Evolutionary conservation across 1,140 invertebrate species (phyloP).

Genomic region (Pseudomyrmex flavicornis): DNA sequence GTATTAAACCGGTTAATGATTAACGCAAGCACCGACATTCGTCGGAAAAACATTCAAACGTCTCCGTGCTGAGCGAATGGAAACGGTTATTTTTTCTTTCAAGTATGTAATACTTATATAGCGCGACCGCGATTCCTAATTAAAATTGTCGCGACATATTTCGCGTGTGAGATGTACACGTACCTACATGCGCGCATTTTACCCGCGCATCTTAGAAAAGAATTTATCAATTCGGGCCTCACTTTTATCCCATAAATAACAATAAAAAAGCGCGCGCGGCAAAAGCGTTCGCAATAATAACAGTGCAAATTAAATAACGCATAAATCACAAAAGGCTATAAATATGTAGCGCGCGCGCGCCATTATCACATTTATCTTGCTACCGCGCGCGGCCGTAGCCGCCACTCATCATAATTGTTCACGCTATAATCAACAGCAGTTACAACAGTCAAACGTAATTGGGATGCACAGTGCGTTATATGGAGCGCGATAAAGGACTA

Average conservation of each 20-base stretch:
- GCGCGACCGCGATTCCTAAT: not conserved
- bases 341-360: slow-evolving; percentile 34
- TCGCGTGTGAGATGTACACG: too few species aligned
- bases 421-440: slow-evolving; percentile 45
- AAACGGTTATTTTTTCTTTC: not conserved
- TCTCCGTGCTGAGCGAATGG: not conserved
- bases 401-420: slow-evolving; percentile 47
- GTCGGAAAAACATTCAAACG: not conserved
- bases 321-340: slow-evolving; percentile 44
- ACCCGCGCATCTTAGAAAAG: not conserved
- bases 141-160: too few species aligned
- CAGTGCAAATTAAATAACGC: slow-evolving; percentile 37
- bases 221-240: slow-evolving; percentile 16
- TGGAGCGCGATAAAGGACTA: slow-evolving; percentile 59
- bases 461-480: slow-evolving; percentile 39
- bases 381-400: slow-evolving; percentile 4
- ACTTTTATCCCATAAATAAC: slow-evolving; percentile 28
- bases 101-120: not conserved
- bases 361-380: slow-evolving; percentile 51
- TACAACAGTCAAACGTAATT: slow-evolving; percentile 62
- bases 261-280: not conserved
- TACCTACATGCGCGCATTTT: not conserved
- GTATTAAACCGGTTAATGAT: slow-evolving; percentile 28
- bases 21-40: not conserved
- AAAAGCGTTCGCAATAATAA: slow-evolving; percentile 32